Conservation (phyloP, 2,888 invertebrate genomes). For the Osmoderma eremita region DNA sequence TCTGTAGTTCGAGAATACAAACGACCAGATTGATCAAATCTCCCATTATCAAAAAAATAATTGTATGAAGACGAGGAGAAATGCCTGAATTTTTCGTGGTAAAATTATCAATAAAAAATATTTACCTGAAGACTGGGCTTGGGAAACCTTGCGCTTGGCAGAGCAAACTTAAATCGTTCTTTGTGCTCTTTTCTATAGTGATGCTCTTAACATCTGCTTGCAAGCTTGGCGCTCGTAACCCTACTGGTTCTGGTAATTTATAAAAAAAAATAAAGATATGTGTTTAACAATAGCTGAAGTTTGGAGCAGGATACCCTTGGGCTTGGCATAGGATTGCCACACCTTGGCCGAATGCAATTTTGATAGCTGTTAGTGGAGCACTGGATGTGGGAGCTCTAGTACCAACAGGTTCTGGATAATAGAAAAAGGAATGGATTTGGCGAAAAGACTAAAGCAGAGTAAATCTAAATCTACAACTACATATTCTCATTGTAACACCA, state of each 20-base stretch:
- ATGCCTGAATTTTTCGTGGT: conserved; percentile 20
- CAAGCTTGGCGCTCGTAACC: conserved; percentile 39
- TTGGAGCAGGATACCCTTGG: conserved; percentile 79
- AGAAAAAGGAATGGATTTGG: conserved; percentile 26
- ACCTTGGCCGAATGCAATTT: conserved; percentile 64
- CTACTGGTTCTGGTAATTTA: conserved; percentile 38
- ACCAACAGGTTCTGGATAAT: conserved; percentile 68
- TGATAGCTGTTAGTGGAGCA: conserved; percentile 73
- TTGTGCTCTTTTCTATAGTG: conserved; percentile 52
- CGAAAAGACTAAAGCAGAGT: conserved; percentile 35
- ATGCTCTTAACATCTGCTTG: conserved; percentile 61
- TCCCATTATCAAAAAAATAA: too few species aligned
- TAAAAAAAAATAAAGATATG: conserved; percentile 23
- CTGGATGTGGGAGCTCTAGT: conserved; percentile 71
- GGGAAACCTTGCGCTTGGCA: conserved; percentile 80
- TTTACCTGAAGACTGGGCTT: conserved; percentile 68
- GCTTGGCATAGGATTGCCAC: conserved; percentile 78
- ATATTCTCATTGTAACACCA: too few species aligned
- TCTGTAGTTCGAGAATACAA: conserved; percentile 50
- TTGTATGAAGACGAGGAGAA: background rate
- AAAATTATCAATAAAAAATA: conserved; percentile 2
- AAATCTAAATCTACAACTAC: background rate
- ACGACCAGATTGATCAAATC: background rate
- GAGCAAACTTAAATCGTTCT: conserved; percentile 60
- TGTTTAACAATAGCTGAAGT: conserved; percentile 70